Conservation (phyloP, 2,113 vertebrate genomes). For the Cyprinodon variegatus region DNA sequence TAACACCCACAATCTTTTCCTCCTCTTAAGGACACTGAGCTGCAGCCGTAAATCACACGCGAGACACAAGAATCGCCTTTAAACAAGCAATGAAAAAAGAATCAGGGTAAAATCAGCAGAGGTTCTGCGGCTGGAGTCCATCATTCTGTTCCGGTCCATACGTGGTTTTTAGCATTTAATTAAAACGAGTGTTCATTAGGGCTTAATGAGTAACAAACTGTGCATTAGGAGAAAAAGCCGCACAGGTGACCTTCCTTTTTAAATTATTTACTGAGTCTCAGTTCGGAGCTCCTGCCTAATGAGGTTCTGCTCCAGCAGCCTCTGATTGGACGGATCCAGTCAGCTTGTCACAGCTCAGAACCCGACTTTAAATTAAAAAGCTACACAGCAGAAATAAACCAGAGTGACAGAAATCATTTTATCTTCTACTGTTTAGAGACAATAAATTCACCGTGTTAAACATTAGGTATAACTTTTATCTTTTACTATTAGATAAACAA, state of each 20-base stretch:
- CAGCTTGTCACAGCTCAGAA: constrained; percentile 18
- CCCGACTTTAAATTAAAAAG: constrained; percentile 2
- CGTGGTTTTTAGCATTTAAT: not conserved
- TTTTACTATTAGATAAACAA: not conserved
- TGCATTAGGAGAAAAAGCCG: constrained; percentile 13
- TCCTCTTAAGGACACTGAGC: not conserved
- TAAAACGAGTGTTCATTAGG: constrained; percentile 10
- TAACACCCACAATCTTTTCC: not conserved
- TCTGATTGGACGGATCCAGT: constrained; percentile 32
- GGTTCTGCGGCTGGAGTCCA: not conserved
- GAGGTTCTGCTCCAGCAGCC: constrained; percentile 28
- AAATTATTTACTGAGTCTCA: constrained; percentile 29
- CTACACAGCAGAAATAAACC: not conserved
- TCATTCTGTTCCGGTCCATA: no score
- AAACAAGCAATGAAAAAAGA: not conserved
- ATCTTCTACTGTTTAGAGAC: not conserved
- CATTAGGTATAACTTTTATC: not conserved
- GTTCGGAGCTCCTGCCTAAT: constrained; percentile 19
- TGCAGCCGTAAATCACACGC: not conserved
- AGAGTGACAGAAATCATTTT: not conserved
- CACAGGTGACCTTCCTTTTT: constrained; percentile 26
- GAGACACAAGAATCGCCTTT: not conserved
- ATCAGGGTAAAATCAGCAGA: not conserved
- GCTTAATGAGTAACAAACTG: constrained; percentile 8
- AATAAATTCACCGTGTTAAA: not conserved